Conservation (phyloP, 2,888 invertebrate species). For the Galeopsomyia nigrocyanea region DNA sequence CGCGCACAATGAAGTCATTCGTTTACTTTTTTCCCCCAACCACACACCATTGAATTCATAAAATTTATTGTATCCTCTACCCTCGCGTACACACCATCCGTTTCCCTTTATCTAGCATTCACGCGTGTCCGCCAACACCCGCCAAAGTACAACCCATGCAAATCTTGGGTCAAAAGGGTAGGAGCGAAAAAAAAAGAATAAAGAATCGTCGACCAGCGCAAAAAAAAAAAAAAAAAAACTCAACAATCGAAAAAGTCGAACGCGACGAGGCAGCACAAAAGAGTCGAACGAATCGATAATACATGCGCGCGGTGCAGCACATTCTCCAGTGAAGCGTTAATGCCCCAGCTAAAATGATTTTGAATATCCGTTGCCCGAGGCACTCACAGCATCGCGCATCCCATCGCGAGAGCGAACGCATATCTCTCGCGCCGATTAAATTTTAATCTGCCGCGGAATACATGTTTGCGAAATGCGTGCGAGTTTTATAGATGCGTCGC, state of each 20-base stretch:
- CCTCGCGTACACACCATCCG: background rate
- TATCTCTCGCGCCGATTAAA: conserved; percentile 23
- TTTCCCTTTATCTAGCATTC: conserved; percentile 17
- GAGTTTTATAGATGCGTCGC: background rate
- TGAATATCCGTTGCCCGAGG: conserved; percentile 24
- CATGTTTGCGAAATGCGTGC: conserved; percentile 12
- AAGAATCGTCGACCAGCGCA: background rate
- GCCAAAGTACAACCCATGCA: conserved; percentile 40
- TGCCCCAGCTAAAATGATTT: conserved; percentile 38
- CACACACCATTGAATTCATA: too few relatives aligned
- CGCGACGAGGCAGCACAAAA: conserved; percentile 20
- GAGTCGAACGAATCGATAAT: conserved; percentile 41
- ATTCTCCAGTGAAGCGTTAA: conserved; percentile 41
- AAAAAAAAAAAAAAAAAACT: conserved; percentile 5
- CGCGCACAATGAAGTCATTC: too few relatives aligned
- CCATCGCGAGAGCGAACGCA: too few relatives aligned
- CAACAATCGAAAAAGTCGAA: conserved; percentile 28
- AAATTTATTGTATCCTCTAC: background rate
- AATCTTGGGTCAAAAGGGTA: conserved; percentile 34
- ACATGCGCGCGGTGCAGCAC: conserved; percentile 9
- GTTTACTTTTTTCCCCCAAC: conserved; percentile 1
- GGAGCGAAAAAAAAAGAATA: conserved; percentile 41
- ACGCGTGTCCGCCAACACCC: conserved; percentile 28
- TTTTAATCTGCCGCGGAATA: conserved; percentile 35
- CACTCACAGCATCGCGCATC: background rate